Evolutionary conservation across 2,797 vertebrate genomes (phyloP), one percentile per base, ranked within the genome.

Genomic region (Semaprochilodus insignis): DNA sequence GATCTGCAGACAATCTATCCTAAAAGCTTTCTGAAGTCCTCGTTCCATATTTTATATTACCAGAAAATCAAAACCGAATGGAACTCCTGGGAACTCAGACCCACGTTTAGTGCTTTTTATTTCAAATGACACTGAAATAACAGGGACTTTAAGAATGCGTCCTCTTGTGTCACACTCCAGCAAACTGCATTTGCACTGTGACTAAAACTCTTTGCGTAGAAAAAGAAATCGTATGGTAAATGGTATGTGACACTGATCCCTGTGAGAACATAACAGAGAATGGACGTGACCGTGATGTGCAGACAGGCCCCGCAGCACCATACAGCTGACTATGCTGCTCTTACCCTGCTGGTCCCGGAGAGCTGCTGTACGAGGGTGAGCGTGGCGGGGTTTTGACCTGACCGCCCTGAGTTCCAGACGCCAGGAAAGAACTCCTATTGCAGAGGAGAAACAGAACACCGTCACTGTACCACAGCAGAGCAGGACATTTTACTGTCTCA

Each of bases 321-420:
- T 21, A 11, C 19, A 44, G 34, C 65, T n/a, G 40, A 19, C 5
- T 6, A 8, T 23, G 21, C 16, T n/a, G 44, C 5, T 1, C 91
- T 93, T 93, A 99, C 97, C 97, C 95, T 60, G 95, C 93, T 0
- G 96, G 95, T 89, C 96, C 96, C 0, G 96, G 95, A 57, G 96
- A 97, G 27, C 94, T 92, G 67, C 96, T 97, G 90, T 94, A 96
- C 0, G 96, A 94, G 0, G 97, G 96, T 0, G 97, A 99, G 40
- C 95, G 96, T 21, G 98, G 97, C 0, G 96, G 96, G 0, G 96
- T 96, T 90, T 95, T 97, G 87, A 93, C 95, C 48, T 94, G 97
- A 88, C 94, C 97, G 85, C 96, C 96, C 81, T 94, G 88, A 80
- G 95, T 97, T 77, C 95, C 94, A 77, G 94, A 94, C 17, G 95